Conservation (phyloP, 1,140 invertebrate species). For the Eupeodes corollae region DNA sequence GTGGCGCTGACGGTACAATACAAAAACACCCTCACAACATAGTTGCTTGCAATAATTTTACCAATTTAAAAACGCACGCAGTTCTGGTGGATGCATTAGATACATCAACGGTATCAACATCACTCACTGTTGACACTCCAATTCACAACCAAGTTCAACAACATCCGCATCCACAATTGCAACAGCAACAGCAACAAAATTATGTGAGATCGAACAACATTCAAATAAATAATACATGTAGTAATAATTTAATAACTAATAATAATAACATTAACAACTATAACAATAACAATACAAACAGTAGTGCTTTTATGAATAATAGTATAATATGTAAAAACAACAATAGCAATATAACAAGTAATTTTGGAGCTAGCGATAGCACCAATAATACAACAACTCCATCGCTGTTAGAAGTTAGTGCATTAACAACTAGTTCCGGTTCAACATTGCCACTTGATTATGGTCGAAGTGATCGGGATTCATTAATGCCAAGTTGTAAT, state of each 20-base stretch:
- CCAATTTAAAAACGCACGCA: constrained; percentile 13
- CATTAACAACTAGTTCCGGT: constrained; percentile 6
- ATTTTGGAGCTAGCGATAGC: neutral
- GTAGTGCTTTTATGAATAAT: constrained; percentile 3
- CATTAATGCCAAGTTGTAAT: constrained; percentile 36
- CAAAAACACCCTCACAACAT: constrained; percentile 7
- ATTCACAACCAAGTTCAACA: neutral
- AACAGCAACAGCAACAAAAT: constrained; percentile 5
- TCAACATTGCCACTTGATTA: neutral
- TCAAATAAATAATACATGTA: neutral
- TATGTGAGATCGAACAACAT: constrained; percentile 3
- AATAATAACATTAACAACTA: constrained; percentile 12
- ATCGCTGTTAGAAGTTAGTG: constrained; percentile 5
- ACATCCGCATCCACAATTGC: neutral
- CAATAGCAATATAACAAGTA: constrained; percentile 31
- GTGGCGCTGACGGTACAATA: constrained; percentile 13
- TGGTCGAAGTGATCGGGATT: constrained; percentile 35
- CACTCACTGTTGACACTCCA: neutral
- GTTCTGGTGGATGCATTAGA: constrained; percentile 13
- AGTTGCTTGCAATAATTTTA: neutral
- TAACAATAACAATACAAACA: constrained; percentile 15
- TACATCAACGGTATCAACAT: constrained; percentile 12
- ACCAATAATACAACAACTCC: neutral
- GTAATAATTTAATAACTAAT: constrained; percentile 1
- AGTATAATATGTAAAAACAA: constrained; percentile 34